phyloP scores from a whole-genome alignment of 2,888 invertebrate species.

The Ganaspis brasiliensis region DNA sequence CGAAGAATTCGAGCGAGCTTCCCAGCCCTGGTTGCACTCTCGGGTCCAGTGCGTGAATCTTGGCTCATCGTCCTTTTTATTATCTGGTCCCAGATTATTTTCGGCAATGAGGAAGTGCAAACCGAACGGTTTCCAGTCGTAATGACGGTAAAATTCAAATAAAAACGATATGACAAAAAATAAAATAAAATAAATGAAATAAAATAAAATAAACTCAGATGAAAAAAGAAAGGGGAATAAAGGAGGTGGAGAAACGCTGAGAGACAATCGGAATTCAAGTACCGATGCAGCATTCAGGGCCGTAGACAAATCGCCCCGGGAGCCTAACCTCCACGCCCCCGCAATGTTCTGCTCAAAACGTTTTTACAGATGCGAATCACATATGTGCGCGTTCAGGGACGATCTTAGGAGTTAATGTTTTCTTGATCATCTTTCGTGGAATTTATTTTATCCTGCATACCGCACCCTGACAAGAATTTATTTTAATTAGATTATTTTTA shows the following conservation, averaged over 20 bases:
- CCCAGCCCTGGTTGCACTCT: slow-evolving; percentile 4
- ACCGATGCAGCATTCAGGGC: slow-evolving; percentile 39
- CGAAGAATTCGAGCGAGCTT: slow-evolving; percentile 22
- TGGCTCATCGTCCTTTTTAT: slow-evolving; percentile 72
- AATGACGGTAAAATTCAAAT: slow-evolving; percentile 9
- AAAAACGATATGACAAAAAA: not conserved
- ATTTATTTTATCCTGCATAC: slow-evolving; percentile 20
- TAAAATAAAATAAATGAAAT: not conserved
- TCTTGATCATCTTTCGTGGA: slow-evolving; percentile 34
- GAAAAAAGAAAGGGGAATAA: not conserved
- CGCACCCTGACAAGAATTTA: not conserved
- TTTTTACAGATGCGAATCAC: slow-evolving; percentile 38
- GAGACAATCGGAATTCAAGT: slow-evolving; percentile 40
- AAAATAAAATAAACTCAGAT: not conserved
- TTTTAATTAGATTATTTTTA: slow-evolving; percentile 8
- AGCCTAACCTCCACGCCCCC: slow-evolving; percentile 33
- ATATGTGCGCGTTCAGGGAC: slow-evolving; percentile 10
- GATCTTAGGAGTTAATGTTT: slow-evolving; percentile 16
- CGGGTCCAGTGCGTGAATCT: slow-evolving; percentile 26
- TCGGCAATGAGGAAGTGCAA: slow-evolving; percentile 28
- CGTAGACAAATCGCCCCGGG: slow-evolving; percentile 42
- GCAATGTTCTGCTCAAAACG: slow-evolving; percentile 37
- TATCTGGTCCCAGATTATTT: slow-evolving; percentile 61
- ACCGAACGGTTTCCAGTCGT: slow-evolving; percentile 6
- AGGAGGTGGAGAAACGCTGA: not conserved